Percentiles rank a stretch among this genome's conserved stretches.
phyloP scores from a whole-genome alignment of 2,797 vertebrate species.

The Chromobotia macracanthus region DNA sequence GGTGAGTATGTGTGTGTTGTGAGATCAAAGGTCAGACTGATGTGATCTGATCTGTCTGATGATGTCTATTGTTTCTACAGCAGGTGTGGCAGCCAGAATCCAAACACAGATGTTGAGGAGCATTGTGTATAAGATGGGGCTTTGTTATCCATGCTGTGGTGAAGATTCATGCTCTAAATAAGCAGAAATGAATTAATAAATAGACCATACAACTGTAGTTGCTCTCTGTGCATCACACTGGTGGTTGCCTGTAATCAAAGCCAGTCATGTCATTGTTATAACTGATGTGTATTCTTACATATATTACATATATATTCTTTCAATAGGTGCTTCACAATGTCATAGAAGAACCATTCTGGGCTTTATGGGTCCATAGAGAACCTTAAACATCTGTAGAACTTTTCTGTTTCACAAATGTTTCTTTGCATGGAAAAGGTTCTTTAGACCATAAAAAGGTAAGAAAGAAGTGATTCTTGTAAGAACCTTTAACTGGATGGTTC shows the following conservation, averaged over 20 bases:
- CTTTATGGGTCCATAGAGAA: too few species aligned
- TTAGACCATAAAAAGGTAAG: too few species aligned
- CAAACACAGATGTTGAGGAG: conserved; percentile 25
- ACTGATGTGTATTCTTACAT: not conserved
- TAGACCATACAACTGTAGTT: not conserved
- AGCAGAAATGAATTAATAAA: not conserved
- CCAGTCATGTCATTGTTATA: not conserved
- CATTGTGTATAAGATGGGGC: not conserved
- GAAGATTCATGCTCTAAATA: conserved; percentile 13
- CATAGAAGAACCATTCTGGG: too few species aligned
- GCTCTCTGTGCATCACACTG: not conserved
- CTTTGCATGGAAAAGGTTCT: too few species aligned
- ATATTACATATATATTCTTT: too few species aligned
- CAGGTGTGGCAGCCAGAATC: conserved; percentile 15
- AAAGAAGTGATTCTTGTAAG: too few species aligned
- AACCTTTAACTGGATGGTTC: too few species aligned
- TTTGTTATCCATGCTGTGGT: conserved; percentile 5
- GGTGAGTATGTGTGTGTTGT: not conserved
- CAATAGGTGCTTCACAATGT: too few species aligned
- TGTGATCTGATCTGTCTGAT: not conserved
- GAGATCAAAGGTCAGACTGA: conserved; percentile 13
- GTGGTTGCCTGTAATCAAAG: not conserved
- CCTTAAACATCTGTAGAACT: not conserved
- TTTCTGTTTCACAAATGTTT: too few species aligned
- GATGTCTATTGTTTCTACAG: not conserved